Base-by-base conservation (phyloP, 2,888 invertebrate species). In the Hemistola chrysoprasaria region DNA sequence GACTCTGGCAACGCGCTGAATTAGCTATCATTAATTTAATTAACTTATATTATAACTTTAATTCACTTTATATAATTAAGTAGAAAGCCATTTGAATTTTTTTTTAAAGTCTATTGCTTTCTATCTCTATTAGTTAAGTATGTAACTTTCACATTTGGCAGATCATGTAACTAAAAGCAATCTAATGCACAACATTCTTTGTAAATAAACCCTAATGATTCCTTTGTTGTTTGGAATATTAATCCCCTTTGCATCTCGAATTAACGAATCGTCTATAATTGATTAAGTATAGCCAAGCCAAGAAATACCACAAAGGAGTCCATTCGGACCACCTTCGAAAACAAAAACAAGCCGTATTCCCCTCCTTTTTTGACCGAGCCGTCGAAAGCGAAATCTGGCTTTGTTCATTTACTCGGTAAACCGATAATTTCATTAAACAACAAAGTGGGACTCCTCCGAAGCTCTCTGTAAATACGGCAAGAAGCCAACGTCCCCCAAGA, bases 371-470 rank as follows among this genome's bases (percentile, higher is more conserved):
- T 79, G 82, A 78, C 78, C 80, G 76, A 68, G 61, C 69, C 65
- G 64, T 70, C 66, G 75, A 78, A 78, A 77, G 77, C 77, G 78
- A 84, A 85, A 88, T 86, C 85, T 83, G 81, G 85, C 88, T 87
- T 88, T 88, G 87, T 88, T 87, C 87, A 87, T 87, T 87, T 87
- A 79, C 81, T 86, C 78, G 82, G 86, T 86, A 88, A 88, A 88
- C 88, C 88, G 88, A 87, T 88, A 88, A 88, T 87, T 88, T 87
- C 83, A 87, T 88, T 88, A 88, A 85, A 86, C 87, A 87, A 87
- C 86, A 86, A 87, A 87, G 86, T 86, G 83, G 83, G 78, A 78
- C 79, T 79, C 76, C 71, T 67, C 61, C 72, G 74, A 63, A 71
- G 75, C 73, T 72, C 71, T 75, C 72, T 63, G 84, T 80, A 87